Conservation (phyloP, 2,888 invertebrate species). For the Orthonevra nobilis region DNA sequence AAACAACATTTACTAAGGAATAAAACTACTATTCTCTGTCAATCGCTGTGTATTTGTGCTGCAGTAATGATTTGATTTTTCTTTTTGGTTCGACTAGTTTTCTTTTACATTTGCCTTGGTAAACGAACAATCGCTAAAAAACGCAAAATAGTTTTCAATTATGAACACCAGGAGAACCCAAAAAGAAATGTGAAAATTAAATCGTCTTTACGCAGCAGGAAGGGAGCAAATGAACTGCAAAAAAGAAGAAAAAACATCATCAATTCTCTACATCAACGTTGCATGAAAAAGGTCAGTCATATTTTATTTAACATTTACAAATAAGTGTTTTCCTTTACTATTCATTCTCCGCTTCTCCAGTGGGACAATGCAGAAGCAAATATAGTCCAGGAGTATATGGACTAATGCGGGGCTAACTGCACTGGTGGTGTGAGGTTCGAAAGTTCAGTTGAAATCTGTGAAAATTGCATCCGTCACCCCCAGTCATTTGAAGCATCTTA, state of each 20-base stretch:
- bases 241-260: conserved; percentile 28
- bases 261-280: conserved; percentile 14
- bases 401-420: conserved; percentile 14
- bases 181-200: conserved; percentile 26
- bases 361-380: not conserved
- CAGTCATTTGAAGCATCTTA: too few relatives aligned
- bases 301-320: conserved; percentile 21
- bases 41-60: conserved; percentile 27
- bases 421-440: conserved; percentile 33
- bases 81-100: not conserved
- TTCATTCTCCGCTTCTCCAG: not conserved
- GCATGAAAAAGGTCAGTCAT: conserved; percentile 39
- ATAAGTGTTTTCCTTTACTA: conserved; percentile 15
- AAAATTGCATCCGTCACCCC: conserved; percentile 48
- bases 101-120: too few relatives aligned
- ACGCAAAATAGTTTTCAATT: too few relatives aligned
- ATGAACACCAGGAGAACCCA: not conserved
- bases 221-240: conserved; percentile 7
- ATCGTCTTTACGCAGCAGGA: conserved; percentile 16
- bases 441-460: conserved; percentile 46
- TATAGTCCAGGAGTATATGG: not conserved
- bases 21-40: conserved; percentile 42
- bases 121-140: too few relatives aligned
- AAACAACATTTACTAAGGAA: conserved; percentile 42
- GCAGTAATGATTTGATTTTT: conserved; percentile 27